phyloP scores from a whole-genome alignment of 2,797 vertebrate species.

The Ptychadena robeensis region DNA sequence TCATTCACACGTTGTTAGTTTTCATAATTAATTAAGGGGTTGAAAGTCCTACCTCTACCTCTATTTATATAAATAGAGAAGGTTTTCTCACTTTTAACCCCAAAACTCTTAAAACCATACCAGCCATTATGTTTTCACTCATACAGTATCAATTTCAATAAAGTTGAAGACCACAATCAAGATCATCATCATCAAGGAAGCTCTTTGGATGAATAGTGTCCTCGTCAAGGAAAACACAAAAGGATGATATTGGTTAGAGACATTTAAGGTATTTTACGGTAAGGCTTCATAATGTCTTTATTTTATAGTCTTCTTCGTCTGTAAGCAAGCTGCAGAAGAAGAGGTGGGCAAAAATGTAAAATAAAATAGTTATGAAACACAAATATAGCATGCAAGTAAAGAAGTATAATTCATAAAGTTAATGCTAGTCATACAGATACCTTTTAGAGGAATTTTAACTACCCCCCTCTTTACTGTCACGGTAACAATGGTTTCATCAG shows the following conservation, averaged over 20 bases:
- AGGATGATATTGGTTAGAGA: no score
- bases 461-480: not conserved
- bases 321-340: constrained; percentile 9
- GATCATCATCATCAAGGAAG: not conserved
- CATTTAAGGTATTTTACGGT: not conserved
- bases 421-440: no score
- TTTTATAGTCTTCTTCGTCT: not conserved
- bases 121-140: no score
- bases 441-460: no score
- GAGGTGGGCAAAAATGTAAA: not conserved
- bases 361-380: no score
- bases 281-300: not conserved
- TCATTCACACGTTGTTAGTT: no score
- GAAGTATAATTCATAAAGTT: no score
- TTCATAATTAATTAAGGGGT: not conserved
- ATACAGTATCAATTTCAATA: not conserved
- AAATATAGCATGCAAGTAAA: no score
- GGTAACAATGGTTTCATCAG: not conserved
- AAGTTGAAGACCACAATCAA: not conserved
- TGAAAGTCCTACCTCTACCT: no score
- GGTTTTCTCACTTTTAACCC: not conserved
- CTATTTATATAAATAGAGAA: no score
- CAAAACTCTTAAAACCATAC: not conserved
- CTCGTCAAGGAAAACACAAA: not conserved
- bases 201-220: not conserved